Evolutionary conservation across 2,888 invertebrate genomes (phyloP).

Genomic region (Neelides folsomi): DNA sequence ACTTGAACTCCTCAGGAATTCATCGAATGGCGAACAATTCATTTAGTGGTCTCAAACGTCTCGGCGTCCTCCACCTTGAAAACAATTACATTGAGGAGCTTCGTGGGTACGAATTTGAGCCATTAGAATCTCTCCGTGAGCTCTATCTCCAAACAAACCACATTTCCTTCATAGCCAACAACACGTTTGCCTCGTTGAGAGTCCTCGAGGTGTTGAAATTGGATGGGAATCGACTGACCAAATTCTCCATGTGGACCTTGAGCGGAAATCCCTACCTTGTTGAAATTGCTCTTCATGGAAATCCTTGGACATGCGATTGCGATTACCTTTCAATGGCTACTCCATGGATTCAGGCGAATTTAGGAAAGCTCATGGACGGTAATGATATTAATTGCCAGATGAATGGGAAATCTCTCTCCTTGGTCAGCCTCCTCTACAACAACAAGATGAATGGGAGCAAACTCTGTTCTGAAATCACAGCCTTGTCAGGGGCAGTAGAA

Average conservation of each 20-base stretch:
- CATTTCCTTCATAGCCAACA: slow-evolving; percentile 67
- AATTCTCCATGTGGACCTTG: slow-evolving; percentile 76
- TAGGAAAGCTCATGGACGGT: slow-evolving; percentile 67
- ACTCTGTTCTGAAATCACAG: slow-evolving; percentile 31
- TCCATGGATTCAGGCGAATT: slow-evolving; percentile 62
- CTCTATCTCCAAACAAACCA: slow-evolving; percentile 75
- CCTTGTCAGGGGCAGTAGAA: slow-evolving; percentile 31
- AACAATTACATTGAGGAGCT: slow-evolving; percentile 68
- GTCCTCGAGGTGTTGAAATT: slow-evolving; percentile 70
- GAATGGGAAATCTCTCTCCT: slow-evolving; percentile 18
- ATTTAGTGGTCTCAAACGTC: slow-evolving; percentile 69
- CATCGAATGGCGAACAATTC: slow-evolving; percentile 75
- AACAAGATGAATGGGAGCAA: slow-evolving; percentile 20
- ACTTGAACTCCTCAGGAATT: slow-evolving; percentile 77
- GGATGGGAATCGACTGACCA: slow-evolving; percentile 67
- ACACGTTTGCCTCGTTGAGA: slow-evolving; percentile 65
- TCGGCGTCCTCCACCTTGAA: slow-evolving; percentile 70
- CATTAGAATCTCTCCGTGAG: slow-evolving; percentile 67
- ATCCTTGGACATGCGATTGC: slow-evolving; percentile 87
- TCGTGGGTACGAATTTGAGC: slow-evolving; percentile 67
- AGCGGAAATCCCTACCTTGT: slow-evolving; percentile 68
- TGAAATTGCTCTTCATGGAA: slow-evolving; percentile 68
- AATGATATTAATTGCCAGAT: slow-evolving; percentile 53
- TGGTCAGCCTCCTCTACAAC: slow-evolving; percentile 21
- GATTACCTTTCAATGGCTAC: slow-evolving; percentile 57